A percentile compares a stretch with the other conserved stretches of the same genome.
phyloP scores from a whole-genome alignment of 37 sponge, comb jelly and placozoan species.

The Spongilla lacustris region DNA sequence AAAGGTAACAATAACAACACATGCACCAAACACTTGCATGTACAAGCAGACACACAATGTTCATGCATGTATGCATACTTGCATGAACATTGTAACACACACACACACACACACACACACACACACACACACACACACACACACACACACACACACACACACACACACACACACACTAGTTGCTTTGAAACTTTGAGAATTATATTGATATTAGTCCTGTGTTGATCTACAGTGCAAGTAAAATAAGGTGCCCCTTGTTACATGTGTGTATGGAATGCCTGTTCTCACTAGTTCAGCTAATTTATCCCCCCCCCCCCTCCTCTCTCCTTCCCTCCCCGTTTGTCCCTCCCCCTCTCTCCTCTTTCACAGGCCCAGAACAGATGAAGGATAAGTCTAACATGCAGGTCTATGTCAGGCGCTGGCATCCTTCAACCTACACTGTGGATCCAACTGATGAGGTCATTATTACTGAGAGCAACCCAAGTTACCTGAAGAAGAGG shows the following conservation, averaged over 20 bases:
- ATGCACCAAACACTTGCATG: no score
- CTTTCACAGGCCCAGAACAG: slow-evolving; percentile 62
- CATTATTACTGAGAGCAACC: slow-evolving; percentile 50
- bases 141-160: no score
- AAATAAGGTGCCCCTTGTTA: no score
- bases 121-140: not conserved
- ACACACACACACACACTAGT: no score
- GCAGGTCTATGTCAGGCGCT: slow-evolving; percentile 80
- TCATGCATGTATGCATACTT: no score
- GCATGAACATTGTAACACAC: no score
- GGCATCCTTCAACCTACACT: slow-evolving; percentile 78
- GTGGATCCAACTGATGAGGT: slow-evolving; percentile 72
- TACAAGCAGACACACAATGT: not conserved
- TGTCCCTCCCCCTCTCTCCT: not conserved
- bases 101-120: no score
- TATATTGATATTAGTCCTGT: no score
- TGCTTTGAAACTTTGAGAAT: no score
- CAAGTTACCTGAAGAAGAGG: slow-evolving; percentile 60
- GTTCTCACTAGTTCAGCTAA: not conserved
- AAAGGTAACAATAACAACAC: slow-evolving; percentile 44
- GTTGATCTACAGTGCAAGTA: no score
- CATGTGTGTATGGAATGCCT: no score
- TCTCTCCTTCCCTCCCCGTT: not conserved
- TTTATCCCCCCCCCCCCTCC: not conserved
- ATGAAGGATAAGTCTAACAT: slow-evolving; percentile 72